Conservation (phyloP, 2,797 vertebrate species). For the Selene dorsalis region DNA sequence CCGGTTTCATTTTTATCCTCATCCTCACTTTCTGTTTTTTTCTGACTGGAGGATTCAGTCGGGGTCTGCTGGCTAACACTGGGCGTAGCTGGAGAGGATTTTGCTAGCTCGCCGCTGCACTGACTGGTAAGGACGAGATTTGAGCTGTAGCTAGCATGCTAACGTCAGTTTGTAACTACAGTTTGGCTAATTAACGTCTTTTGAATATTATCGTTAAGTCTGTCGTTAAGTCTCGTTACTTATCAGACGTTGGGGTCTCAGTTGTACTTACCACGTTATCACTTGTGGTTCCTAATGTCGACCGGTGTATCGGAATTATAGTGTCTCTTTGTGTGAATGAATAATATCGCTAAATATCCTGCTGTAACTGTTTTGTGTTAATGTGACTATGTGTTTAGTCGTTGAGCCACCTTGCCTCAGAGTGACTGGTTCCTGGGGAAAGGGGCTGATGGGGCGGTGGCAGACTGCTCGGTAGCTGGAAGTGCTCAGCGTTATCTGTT, state of each 20-base stretch:
- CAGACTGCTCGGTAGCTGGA: slow-evolving; percentile 57
- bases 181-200: slow-evolving; percentile 31
- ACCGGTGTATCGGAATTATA: not conserved
- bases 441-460: slow-evolving; percentile 81
- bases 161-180: slow-evolving; percentile 23
- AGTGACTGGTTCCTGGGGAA: slow-evolving; percentile 20
- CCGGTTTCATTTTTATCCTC: slow-evolving; percentile 41
- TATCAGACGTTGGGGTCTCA: not conserved
- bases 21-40: slow-evolving; percentile 31
- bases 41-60: slow-evolving; percentile 38
- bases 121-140: slow-evolving; percentile 69
- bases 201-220: not conserved
- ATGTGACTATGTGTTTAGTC: slow-evolving; percentile 23
- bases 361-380: not conserved
- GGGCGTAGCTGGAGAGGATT: slow-evolving; percentile 83
- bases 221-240: not conserved
- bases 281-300: not conserved
- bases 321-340: not conserved
- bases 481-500: slow-evolving; percentile 47
- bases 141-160: slow-evolving; percentile 69
- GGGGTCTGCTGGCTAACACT: slow-evolving; percentile 61
- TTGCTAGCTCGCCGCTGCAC: slow-evolving; percentile 58
- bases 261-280: not conserved
- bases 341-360: not conserved
- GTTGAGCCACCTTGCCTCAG: slow-evolving; percentile 7